Evolutionary conservation across 2,797 vertebrate genomes (phyloP).

Genomic region (Gila robusta): DNA sequence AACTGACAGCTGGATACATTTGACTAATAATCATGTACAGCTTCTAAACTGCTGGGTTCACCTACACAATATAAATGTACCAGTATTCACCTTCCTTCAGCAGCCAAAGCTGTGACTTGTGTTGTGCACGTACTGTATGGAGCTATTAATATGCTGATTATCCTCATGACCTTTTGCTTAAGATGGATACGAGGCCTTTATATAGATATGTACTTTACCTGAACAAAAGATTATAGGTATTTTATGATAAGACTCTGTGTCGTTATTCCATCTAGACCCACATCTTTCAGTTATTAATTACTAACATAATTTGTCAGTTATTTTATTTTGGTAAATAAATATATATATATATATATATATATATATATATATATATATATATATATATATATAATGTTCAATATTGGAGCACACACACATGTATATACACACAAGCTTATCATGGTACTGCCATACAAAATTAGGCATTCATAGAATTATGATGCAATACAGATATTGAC

Average conservation of each 20-base stretch:
- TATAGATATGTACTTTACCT: constrained; percentile 66
- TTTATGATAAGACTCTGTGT: constrained; percentile 35
- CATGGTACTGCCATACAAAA: neutral
- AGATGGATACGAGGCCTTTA: constrained; percentile 76
- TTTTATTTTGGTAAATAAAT: neutral
- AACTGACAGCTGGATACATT: neutral
- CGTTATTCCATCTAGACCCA: neutral
- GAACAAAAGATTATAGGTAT: constrained; percentile 65
- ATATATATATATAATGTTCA: neutral
- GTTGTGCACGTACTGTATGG: constrained; percentile 45
- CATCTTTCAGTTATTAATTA: neutral
- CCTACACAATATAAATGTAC: neutral
- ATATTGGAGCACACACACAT: too few species aligned
- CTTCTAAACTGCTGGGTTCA: neutral
- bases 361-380: neutral
- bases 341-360: neutral
- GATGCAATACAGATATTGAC: neutral
- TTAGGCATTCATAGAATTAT: neutral
- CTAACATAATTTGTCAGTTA: neutral
- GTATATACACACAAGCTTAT: neutral
- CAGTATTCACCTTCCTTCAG: constrained; percentile 25
- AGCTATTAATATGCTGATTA: constrained; percentile 77
- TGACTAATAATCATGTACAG: neutral
- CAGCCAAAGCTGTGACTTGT: constrained; percentile 40
- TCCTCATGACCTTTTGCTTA: constrained; percentile 80